phyloP scores from a whole-genome alignment of 2,888 invertebrate genomes.

The Pyrocoelia pectoralis region DNA sequence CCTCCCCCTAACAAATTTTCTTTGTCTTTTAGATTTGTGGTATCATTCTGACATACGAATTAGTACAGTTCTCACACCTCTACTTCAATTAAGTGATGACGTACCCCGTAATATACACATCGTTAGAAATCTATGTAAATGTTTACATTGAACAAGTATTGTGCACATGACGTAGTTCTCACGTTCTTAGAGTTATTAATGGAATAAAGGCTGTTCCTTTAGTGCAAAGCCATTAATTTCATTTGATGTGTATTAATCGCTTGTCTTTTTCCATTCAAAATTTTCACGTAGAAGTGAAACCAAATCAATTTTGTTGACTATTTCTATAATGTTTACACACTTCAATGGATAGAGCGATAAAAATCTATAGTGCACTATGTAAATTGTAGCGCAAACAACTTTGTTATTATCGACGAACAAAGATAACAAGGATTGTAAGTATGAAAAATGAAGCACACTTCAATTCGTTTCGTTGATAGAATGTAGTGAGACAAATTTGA shows the following conservation, averaged over 20 bases:
- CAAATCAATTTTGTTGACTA: conserved; percentile 9
- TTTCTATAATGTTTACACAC: conserved; percentile 15
- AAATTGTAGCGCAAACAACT: conserved; percentile 16
- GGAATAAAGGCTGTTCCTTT: not conserved
- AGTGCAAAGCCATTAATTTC: not conserved
- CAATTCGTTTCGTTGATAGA: too few species aligned
- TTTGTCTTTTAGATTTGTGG: not conserved
- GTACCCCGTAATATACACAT: not conserved
- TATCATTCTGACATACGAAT: not conserved
- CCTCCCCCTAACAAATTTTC: too few species aligned
- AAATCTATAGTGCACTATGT: conserved; percentile 8
- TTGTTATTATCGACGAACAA: conserved; percentile 15
- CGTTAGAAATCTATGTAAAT: not conserved
- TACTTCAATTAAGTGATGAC: conserved; percentile 14
- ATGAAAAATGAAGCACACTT: not conserved
- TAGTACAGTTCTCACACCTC: conserved; percentile 8
- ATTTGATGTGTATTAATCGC: not conserved
- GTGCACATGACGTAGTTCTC: not conserved
- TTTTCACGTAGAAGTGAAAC: not conserved
- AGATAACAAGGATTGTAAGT: not conserved
- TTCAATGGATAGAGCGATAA: conserved; percentile 26
- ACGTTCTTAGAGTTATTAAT: not conserved
- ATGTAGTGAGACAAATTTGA: too few species aligned
- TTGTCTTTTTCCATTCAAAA: not conserved
- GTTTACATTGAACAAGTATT: not conserved